Evolutionary conservation across 2,797 vertebrate genomes (phyloP), one percentile per base, ranked within the genome.

Genomic region (Sciaenops ocellatus): DNA sequence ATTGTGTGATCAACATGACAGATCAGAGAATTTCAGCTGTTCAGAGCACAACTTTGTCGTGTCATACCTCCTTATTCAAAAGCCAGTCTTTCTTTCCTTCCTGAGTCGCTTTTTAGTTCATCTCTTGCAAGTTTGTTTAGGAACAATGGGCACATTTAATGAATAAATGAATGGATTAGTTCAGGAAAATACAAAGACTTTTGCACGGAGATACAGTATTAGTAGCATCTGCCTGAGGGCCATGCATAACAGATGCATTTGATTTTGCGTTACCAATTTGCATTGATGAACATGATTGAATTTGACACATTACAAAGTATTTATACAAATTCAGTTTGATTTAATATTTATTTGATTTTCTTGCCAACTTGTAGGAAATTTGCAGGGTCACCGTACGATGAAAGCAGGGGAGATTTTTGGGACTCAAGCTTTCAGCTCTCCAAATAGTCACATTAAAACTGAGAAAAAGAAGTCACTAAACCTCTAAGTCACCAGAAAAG

Each of bases 1-100:
- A 79, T 73, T 80, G 66, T 88, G 82, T 70, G 80, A 91, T 87
- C 72, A 85, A 69, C 61, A 42, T 67, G 87, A 87, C 84, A 85
- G 60, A 90, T 90, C 77, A 82, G 64, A 91, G 69, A 78, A 70
- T 63, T 78, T 67, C 44, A 70, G 55, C 70, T 48, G 46, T 69
- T 85, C 51, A 11, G 34, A 63, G 55, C 5, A 47, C 62, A 77
- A 78, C 56, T 76, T 83, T 48, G 47, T 66, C 55, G 64, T 81
- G 67, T 76, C 72, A 72, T 78, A 15, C 41, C 56, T 24, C 55
- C 34, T 48, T 77, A 70, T 83, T 88, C 78, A 80, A 84, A 86
- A 78, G 61, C 56, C 48, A 65, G 15, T 46, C 46, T 78, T 59
- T 57, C 5, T 20, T 62, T 82, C 6, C 56, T 26, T 38, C 47